Conservation (phyloP, 2,888 invertebrate species). For the Abrostola tripartita region DNA sequence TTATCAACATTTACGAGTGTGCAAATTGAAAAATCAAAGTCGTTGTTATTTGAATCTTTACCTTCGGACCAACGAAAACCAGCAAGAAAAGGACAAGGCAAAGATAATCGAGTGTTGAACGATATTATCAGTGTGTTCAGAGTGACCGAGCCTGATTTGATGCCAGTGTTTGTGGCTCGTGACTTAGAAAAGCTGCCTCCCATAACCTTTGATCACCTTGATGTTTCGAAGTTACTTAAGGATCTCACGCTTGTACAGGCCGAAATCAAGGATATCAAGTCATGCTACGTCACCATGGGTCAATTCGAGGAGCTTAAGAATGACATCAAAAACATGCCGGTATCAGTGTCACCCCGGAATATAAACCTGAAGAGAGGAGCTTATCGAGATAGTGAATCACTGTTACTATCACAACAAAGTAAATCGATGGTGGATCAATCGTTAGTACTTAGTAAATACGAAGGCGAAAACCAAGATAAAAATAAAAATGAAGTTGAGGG, state of each 20-base stretch:
- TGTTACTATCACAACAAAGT: background rate
- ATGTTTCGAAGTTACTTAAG: background rate
- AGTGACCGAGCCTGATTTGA: too few species aligned
- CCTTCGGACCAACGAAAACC: constrained; percentile 8
- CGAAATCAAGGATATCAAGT: background rate
- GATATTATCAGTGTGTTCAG: constrained; percentile 4
- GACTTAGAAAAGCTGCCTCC: too few species aligned
- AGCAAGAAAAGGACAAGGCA: constrained; percentile 1
- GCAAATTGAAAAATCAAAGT: constrained; percentile 10
- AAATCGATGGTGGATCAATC: too few species aligned
- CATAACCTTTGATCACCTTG: background rate
- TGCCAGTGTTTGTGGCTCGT: too few species aligned
- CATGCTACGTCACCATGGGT: background rate
- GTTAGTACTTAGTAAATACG: too few species aligned
- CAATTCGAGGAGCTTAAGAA: background rate
- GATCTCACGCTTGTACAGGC: background rate
- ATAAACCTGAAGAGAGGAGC: constrained; percentile 1
- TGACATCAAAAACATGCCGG: background rate
- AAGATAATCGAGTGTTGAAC: background rate
- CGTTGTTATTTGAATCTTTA: constrained; percentile 9
- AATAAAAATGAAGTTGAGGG: background rate
- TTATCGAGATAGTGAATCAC: background rate
- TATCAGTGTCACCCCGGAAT: background rate
- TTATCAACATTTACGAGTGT: background rate
- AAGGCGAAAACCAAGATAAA: background rate